Percentiles rank a stretch among this genome's conserved stretches.
Evolutionary conservation across 2,113 vertebrate species (phyloP).

Genomic region (Myrmophylax atrothorax): DNA sequence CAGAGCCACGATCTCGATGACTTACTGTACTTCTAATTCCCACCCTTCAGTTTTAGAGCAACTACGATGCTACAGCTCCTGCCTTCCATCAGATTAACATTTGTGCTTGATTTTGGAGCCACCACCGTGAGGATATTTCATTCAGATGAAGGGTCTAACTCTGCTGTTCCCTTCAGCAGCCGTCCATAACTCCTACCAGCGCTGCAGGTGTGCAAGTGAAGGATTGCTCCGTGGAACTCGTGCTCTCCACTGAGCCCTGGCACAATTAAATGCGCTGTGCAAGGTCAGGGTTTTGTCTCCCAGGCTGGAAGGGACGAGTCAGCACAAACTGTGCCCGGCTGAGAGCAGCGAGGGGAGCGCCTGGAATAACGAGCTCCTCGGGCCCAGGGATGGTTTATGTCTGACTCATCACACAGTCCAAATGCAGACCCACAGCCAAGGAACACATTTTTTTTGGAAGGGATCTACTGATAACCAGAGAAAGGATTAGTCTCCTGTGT

Average conservation of each 20-base stretch:
- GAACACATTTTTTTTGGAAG: conserved; percentile 43
- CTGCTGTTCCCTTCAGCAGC: conserved; percentile 23
- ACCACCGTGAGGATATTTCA: not conserved
- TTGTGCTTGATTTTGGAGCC: conserved; percentile 14
- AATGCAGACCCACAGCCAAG: not conserved
- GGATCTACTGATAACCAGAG: not conserved
- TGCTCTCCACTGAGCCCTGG: conserved; percentile 30
- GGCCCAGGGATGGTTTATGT: not conserved
- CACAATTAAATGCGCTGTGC: conserved; percentile 14
- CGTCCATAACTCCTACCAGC: not conserved
- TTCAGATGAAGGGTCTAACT: not conserved
- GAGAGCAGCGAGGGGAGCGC: conserved; percentile 48
- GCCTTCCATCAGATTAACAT: not conserved
- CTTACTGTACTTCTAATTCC: not conserved
- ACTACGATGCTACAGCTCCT: not conserved
- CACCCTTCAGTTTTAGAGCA: not conserved
- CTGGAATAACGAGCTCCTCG: conserved; percentile 61
- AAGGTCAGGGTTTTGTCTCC: conserved; percentile 60
- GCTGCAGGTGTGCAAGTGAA: conserved; percentile 37
- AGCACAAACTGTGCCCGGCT: conserved; percentile 53
- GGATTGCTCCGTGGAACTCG: conserved; percentile 26
- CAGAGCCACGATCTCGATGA: not conserved
- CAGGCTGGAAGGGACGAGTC: conserved; percentile 46
- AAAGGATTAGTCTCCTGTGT: conserved; percentile 19
- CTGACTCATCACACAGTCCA: conserved; percentile 21